Base-by-base conservation (phyloP, 2,888 invertebrate genomes). In the Biston betularia region DNA sequence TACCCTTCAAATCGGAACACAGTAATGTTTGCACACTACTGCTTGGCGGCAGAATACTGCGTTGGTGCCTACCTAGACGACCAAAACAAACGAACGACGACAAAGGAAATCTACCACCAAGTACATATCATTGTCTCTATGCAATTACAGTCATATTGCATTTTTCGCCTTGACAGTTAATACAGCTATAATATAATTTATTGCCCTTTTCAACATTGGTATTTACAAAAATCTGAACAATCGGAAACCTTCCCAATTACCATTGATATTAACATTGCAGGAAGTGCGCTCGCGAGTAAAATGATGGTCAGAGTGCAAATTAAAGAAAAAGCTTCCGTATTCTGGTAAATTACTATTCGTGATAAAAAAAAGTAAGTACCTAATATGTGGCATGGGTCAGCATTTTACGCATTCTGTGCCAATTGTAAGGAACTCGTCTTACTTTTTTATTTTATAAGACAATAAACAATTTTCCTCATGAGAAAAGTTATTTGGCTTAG, bases 191-290 rank as follows among this genome's bases (percentile, higher is more conserved):
- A 50, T 6, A 34, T 50, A 50, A 50, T 50, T 53, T 11, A 54
- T 42, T 24, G 42, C 42, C 58, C 49, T 58, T 56, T 56, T 56
- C 50, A 56, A 44, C 50, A n/a, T 6, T 45, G 50, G n/a, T 63
- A 12, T 58, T 53, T 45, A 63, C n/a, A 8, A n/a, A 40, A 46
- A 62, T 35, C 49, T 60, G 57, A 48, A 12, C 44, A 50, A 10
- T 45, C 49, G 34, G 34, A 52, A 0, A 58, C 46, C 40, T 50
- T 35, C 35, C 50, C 55, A 45, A 61, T 55, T 56, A 52, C 45
- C 34, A 61, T 52, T 56, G 38, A 46, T 56, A 58, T 58, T 54
- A 67, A 62, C 62, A 63, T 67, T 58, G 62, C 59, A 49, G 67
- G 62, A 67, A 63, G 54, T 53, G 42, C 40, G 44, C 7, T 38